These are phyloP conservation scores for Trogon melanurus DNA, from an alignment of 2,113 vertebrate species.

Conservation along the genomic window DNA sequence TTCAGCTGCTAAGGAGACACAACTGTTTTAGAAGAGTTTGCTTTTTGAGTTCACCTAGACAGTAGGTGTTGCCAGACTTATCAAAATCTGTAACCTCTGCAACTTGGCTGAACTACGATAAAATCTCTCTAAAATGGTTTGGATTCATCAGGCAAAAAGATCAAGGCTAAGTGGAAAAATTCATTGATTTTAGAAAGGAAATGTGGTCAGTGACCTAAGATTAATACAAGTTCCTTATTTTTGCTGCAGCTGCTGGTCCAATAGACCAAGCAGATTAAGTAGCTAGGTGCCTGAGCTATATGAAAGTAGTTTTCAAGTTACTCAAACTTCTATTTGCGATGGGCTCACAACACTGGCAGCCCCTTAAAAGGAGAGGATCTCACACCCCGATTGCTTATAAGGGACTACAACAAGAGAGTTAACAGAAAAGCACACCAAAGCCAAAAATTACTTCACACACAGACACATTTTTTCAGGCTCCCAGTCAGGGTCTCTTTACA, in stretches of 20 bases:
- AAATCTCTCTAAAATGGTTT: neutral
- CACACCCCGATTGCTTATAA: neutral
- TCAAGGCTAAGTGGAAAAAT: neutral
- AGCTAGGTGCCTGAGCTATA: neutral
- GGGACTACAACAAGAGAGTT: neutral
- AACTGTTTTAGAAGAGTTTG: neutral
- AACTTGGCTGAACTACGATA: neutral
- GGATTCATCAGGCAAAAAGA: neutral
- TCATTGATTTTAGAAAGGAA: neutral
- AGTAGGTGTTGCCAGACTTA: neutral
- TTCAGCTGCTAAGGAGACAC: neutral
- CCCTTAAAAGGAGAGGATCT: neutral
- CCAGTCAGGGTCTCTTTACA: constrained; percentile 15
- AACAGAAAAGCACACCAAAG: constrained; percentile 26
- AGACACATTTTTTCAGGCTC: constrained; percentile 26
- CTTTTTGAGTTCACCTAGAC: neutral
- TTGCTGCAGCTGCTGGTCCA: neutral
- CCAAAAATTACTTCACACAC: constrained; percentile 26
- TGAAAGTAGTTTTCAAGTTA: neutral
- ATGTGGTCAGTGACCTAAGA: neutral
- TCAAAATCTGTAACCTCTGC: neutral
- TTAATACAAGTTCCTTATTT: neutral
- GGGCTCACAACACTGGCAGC: neutral
- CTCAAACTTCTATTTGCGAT: neutral
- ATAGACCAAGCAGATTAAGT: neutral